A percentile compares a stretch with the other conserved stretches of the same genome.
Evolutionary conservation across 1,140 invertebrate species (phyloP).

Genomic region (Pseudobourletiella spinata): DNA sequence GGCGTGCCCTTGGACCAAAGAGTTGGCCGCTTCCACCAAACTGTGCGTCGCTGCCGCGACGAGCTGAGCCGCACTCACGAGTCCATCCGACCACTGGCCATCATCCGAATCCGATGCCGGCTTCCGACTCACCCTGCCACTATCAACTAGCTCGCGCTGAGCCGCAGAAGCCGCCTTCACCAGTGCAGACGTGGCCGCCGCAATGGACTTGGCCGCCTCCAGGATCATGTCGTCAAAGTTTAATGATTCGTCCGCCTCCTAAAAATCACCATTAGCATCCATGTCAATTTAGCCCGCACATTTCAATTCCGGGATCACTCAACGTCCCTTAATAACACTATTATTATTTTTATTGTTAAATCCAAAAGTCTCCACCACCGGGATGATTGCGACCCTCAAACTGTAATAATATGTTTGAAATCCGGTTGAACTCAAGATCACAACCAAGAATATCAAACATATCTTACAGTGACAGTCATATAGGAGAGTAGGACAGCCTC

Average conservation of each 20-base stretch:
- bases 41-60: slow-evolving; percentile 94
- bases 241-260: slow-evolving; percentile 85
- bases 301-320: too few species aligned
- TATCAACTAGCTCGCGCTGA: slow-evolving; percentile 84
- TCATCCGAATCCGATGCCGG: slow-evolving; percentile 79
- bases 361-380: too few species aligned
- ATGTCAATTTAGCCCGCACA: too few species aligned
- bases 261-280: slow-evolving; percentile 28
- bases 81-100: slow-evolving; percentile 97
- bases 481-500: too few species aligned
- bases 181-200: slow-evolving; percentile 87
- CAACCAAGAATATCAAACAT: slow-evolving; percentile 99
- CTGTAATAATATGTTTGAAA: slow-evolving; percentile 92
- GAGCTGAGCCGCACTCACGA: slow-evolving; percentile 82
- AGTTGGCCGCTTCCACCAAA: slow-evolving; percentile 87
- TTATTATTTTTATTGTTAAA: too few species aligned
- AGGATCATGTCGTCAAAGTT: slow-evolving; percentile 99
- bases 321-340: too few species aligned
- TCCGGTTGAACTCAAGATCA: slow-evolving; percentile 76
- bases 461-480: slow-evolving; percentile 63
- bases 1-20: slow-evolving; percentile 86
- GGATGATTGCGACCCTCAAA: too few species aligned
- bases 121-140: slow-evolving; percentile 64
- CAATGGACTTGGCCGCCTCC: slow-evolving; percentile 95
- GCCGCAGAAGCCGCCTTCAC: slow-evolving; percentile 94